A percentile compares a stretch with the other conserved stretches of the same genome.
Conservation (phyloP, 2,888 invertebrate genomes). For the Drosophila borborema region DNA sequence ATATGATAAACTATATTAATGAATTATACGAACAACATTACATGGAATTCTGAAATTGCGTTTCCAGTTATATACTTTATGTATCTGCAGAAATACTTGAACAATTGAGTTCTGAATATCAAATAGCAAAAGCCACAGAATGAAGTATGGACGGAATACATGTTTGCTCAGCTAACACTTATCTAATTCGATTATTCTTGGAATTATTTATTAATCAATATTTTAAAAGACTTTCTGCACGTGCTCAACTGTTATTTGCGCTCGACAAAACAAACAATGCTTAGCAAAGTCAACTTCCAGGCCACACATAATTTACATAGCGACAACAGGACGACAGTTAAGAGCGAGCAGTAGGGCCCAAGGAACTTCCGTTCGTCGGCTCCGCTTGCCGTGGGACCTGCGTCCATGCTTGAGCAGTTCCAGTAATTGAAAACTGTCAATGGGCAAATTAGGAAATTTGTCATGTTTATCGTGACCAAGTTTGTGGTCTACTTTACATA, state of each 20-base stretch:
- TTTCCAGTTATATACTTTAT: too few species aligned
- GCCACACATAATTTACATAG: constrained; percentile 5
- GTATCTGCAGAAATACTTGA: not conserved
- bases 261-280: constrained; percentile 11
- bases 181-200: not conserved
- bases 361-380: constrained; percentile 44
- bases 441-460: constrained; percentile 76
- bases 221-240: not conserved
- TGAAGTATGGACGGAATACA: not conserved
- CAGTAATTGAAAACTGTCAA: constrained; percentile 81
- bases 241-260: not conserved
- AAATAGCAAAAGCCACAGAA: not conserved
- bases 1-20: too few species aligned
- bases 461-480: constrained; percentile 68
- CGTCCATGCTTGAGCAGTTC: constrained; percentile 62
- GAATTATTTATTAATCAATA: too few species aligned
- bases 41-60: too few species aligned
- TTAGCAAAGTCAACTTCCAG: constrained; percentile 12
- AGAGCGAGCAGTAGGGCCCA: constrained; percentile 2
- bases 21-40: too few species aligned
- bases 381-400: constrained; percentile 23
- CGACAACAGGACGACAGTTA: constrained; percentile 11
- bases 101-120: not conserved
- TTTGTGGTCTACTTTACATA: constrained; percentile 45
- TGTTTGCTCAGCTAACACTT: not conserved